Evolutionary conservation across 1,140 invertebrate species (phyloP).

Genomic region (Mercenaria mercenaria): DNA sequence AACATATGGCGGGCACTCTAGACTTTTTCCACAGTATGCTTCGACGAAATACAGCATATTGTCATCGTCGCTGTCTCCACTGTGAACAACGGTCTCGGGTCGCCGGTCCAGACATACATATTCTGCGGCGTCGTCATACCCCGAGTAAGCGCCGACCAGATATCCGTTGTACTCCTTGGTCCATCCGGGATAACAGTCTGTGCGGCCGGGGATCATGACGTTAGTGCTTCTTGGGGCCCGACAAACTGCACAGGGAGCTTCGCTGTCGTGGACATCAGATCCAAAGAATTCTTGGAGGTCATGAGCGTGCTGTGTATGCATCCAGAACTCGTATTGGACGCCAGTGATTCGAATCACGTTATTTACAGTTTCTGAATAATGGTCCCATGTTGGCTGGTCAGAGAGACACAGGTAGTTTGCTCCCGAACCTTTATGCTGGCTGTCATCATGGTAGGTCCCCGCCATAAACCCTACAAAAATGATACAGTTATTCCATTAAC

Average conservation of each 20-base stretch:
- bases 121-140: constrained; percentile 8
- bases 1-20: constrained; percentile 72
- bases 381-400: constrained; percentile 17
- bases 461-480: constrained; percentile 47
- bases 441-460: constrained; percentile 8
- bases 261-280: neutral
- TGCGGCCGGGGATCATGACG: constrained; percentile 65
- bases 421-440: neutral
- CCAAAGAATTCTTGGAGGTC: constrained; percentile 2
- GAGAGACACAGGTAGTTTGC: constrained; percentile 53
- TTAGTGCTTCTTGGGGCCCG: constrained; percentile 12
- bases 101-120: constrained; percentile 60
- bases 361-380: constrained; percentile 6
- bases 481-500: no score
- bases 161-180: constrained; percentile 67
- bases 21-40: constrained; percentile 51
- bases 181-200: constrained; percentile 61
- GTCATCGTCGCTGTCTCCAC: constrained; percentile 29
- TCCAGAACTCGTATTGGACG: constrained; percentile 29
- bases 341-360: constrained; percentile 20
- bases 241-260: constrained; percentile 63
- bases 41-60: constrained; percentile 68
- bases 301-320: neutral
- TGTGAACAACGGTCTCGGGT: constrained; percentile 55
- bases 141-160: constrained; percentile 41